Evolutionary conservation across 2,113 vertebrate genomes (phyloP), one percentile per base, ranked within the genome.

Genomic region (Sylvicapra grimmia): DNA sequence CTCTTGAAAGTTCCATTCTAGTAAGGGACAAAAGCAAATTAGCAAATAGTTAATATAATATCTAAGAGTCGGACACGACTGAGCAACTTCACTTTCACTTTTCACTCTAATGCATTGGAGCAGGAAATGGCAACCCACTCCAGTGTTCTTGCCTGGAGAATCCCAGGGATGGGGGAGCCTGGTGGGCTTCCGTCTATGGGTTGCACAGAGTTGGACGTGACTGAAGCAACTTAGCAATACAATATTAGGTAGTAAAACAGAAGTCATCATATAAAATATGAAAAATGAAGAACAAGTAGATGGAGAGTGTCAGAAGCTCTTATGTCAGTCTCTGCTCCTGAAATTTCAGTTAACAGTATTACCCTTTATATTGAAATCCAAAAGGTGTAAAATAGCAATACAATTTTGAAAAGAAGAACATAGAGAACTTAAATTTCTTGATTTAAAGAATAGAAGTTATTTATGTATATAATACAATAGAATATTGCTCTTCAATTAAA

Each of bases 151-250:
- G 56, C 56, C 23, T 58, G 23, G 23, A 25, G 56, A 58, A 58
- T 25, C 56, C 56, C 23, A 58, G 23, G 23, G 56, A 58, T 0
- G 23, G 9, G 56, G 23, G 56, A 58, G 56, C 56, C 56, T 25
- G 23, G 56, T 58, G 56, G 56, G 56, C 56, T 58, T 1, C 56
- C 23, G 9, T 58, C 9, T 58, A 25, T 25, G 56, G 23, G 56
- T 25, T 0, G 4, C 23, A 58, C 56, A 58, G 56, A 25, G 56
- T 58, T 0, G 4, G 56, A 58, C 56, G 10, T 0, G 23, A 58
- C 56, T 58, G 56, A 25, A 10, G 21, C 56, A 10, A 25, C 23
- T 58, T 58, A 58, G 56, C 9, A 92, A 40, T 29, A 80, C 40
- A 31, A 25, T 25, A 61, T 53, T 18, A 59, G 23, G 12, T 13